Percentiles rank a stretch among this genome's conserved stretches.
phyloP scores from a whole-genome alignment of 2,888 invertebrate species.

The Hirtodrosophila duncani region DNA sequence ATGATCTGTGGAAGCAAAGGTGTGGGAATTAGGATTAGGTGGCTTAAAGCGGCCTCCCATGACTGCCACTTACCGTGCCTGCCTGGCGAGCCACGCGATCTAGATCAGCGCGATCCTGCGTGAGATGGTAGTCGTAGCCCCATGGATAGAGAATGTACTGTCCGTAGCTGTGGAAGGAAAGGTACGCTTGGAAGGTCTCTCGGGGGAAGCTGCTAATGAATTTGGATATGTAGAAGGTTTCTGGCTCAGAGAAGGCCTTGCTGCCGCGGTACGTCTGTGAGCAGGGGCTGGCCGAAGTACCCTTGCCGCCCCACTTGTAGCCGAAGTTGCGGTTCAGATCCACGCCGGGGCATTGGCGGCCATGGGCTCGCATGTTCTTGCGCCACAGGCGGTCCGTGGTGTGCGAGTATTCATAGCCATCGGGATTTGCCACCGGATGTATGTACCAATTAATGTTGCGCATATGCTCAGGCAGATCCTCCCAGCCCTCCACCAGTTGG shows the following conservation, averaged over 20 bases:
- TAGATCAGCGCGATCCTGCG: slow-evolving; percentile 85
- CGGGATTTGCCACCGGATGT: slow-evolving; percentile 87
- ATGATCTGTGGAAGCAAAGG: slow-evolving; percentile 56
- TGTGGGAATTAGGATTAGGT: neutral
- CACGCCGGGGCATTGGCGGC: slow-evolving; percentile 84
- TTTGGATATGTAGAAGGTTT: slow-evolving; percentile 84
- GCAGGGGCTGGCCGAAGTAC: slow-evolving; percentile 90
- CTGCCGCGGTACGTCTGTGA: slow-evolving; percentile 89
- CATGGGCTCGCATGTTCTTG: slow-evolving; percentile 83
- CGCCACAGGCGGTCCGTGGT: slow-evolving; percentile 90
- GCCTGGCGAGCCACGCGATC: slow-evolving; percentile 84
- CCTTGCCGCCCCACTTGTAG: slow-evolving; percentile 91
- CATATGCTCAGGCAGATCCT: slow-evolving; percentile 82
- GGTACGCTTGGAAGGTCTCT: slow-evolving; percentile 83
- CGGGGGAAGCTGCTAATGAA: slow-evolving; percentile 79
- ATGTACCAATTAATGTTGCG: slow-evolving; percentile 91
- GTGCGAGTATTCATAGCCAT: slow-evolving; percentile 93
- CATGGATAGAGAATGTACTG: slow-evolving; percentile 92
- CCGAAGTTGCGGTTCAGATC: slow-evolving; percentile 94
- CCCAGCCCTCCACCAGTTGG: slow-evolving; percentile 84
- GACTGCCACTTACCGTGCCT: slow-evolving; percentile 80
- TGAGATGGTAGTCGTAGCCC: slow-evolving; percentile 88
- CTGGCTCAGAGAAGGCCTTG: slow-evolving; percentile 91
- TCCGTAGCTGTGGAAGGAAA: slow-evolving; percentile 91
- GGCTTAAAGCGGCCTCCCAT: no score